Evolutionary conservation across 2,888 invertebrate species (phyloP), one percentile per base, ranked within the genome.

Genomic region (Mesorhabditis sp.): DNA sequence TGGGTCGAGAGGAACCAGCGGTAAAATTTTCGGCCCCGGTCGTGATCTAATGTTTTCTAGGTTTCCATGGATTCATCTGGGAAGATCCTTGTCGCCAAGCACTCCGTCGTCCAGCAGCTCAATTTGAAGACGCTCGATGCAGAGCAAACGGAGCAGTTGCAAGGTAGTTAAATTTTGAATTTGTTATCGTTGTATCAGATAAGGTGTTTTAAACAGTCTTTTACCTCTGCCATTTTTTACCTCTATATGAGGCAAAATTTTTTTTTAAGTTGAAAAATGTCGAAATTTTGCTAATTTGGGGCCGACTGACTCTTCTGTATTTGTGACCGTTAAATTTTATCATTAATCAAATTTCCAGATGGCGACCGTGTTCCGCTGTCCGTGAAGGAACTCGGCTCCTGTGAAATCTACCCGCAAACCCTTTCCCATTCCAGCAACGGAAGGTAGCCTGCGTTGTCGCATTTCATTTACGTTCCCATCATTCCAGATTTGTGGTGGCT

Each of bases 351-450:
- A 4, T 5, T 68, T 74, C 69, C 45, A 82, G 95, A 96, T 83
- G 95, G 95, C 0, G 95, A 95, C 87, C 90, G 94, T 62, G 89
- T 99, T 13, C 93, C 95, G 0, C 90, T 99, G 1, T 92, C 92
- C 4, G 93, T 96, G 0, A 98, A 98, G 87, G 98, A 98, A 85
- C 95, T 98, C 93, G 98, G 98, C 2, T 93, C 95, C 5, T 98
- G 97, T 86, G 98, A 98, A 88, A 95, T 98, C 75, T 98, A 97
- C 87, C 98, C 98, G 0, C 98, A 99, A 86, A 95, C 94, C 0
- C 93, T 98, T 75, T 92, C 93, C 44, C 98, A 98, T 87, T 98
- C 97, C 88, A 95, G 97, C 0, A 98, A 99, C 87, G 98, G 98
- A 15, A 91, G 58, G 58, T 50, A n/a, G 58, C 58, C 10, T 50